phyloP scores from a whole-genome alignment of 2,113 vertebrate species.

The Alethe castanea region DNA sequence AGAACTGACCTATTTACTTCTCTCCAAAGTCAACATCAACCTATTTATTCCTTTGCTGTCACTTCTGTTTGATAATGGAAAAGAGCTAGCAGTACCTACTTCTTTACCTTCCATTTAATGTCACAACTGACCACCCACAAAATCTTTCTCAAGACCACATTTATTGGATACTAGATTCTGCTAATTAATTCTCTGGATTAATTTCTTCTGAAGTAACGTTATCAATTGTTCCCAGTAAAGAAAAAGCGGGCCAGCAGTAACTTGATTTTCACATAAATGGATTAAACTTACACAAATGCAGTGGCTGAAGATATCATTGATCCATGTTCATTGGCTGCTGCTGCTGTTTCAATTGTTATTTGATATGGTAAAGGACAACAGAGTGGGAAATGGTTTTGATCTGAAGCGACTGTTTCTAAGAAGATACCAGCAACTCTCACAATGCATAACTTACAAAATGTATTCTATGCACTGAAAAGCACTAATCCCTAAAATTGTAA shows the following conservation, averaged over 20 bases:
- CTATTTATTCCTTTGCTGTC: background rate
- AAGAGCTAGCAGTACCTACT: background rate
- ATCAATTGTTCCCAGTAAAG: constrained; percentile 87
- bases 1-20: constrained; percentile 53
- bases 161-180: constrained; percentile 86
- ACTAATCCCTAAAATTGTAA: constrained; percentile 38
- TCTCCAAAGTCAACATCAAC: constrained; percentile 22
- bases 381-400: constrained; percentile 67
- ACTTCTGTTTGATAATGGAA: constrained; percentile 38
- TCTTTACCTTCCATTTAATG: constrained; percentile 62
- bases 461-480: background rate
- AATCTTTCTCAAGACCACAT: constrained; percentile 79
- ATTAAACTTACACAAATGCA: constrained; percentile 84
- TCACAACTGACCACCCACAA: constrained; percentile 74
- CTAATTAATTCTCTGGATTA: constrained; percentile 89
- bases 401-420: constrained; percentile 80
- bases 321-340: constrained; percentile 77
- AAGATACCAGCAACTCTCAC: constrained; percentile 81
- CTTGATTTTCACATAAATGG: constrained; percentile 86
- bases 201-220: constrained; percentile 87
- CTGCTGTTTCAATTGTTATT: constrained; percentile 81
- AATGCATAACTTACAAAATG: constrained; percentile 9
- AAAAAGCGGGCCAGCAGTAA: constrained; percentile 64
- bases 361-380: constrained; percentile 79
- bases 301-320: constrained; percentile 83